phyloP scores from a whole-genome alignment of 2,888 invertebrate species.

The Sarcophaga carnaria region DNA sequence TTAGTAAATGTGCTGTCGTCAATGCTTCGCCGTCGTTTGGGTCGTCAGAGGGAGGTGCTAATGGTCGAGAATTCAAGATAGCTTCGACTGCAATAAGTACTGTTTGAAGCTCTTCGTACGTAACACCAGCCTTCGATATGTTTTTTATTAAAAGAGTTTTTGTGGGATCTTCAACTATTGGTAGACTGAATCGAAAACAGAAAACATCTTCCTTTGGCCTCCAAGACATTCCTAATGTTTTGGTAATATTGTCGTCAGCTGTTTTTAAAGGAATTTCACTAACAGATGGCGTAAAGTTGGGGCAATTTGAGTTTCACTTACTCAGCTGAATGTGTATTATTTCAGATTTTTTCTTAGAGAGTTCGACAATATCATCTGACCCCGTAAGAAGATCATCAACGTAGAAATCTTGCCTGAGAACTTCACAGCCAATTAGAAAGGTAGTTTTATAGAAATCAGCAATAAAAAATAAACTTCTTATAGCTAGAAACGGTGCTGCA shows the following conservation, averaged over 20 bases:
- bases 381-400: conserved; percentile 39
- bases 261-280: background rate
- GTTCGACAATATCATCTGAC: no score
- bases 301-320: conserved; percentile 38
- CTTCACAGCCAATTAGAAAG: conserved; percentile 17
- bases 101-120: no score
- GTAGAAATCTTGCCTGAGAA: conserved; percentile 14
- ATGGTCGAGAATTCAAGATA: conserved; percentile 68
- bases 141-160: conserved; percentile 45
- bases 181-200: conserved; percentile 42
- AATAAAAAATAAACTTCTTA: no score
- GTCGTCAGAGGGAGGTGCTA: conserved; percentile 41
- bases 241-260: conserved; percentile 18
- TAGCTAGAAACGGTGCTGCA: no score
- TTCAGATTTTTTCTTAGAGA: no score
- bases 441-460: conserved; percentile 9
- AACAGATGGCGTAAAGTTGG: background rate
- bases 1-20: conserved; percentile 38
- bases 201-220: conserved; percentile 9
- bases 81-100: conserved; percentile 65
- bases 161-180: conserved; percentile 38
- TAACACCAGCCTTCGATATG: conserved; percentile 40
- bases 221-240: conserved; percentile 42
- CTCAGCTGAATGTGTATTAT: conserved; percentile 10
- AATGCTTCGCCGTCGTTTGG: conserved; percentile 32